Base-by-base conservation (phyloP, 2,888 invertebrate genomes). In the Polydrusus pterygomalis region DNA sequence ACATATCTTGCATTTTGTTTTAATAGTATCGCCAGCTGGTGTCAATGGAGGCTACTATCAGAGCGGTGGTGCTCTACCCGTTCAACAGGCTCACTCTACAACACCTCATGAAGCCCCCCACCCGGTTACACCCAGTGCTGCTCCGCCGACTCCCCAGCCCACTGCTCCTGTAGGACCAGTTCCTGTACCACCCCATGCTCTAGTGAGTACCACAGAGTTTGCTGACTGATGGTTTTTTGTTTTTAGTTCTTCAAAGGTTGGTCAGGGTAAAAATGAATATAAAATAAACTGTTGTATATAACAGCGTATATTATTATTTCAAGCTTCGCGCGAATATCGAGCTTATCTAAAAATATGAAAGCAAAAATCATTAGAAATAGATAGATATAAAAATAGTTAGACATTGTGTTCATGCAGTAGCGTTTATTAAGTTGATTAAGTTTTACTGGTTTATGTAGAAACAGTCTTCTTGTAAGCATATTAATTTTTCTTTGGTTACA, bases 1-100 rank as follows among this genome's bases (percentile, higher is more conserved):
- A 1, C 9, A 43, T 10, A 43, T 1, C 40, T n/a, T 62, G 8
- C 40, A 20, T 54, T 51, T 70, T 75, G 58, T 78, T 74, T 56
- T 70, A 74, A 60, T 84, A 89, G 89, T 89, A 82, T 89, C 89
- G 81, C 89, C 89, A 83, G 88, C 90, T 75, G 92, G 92, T 90
- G 92, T 91, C 89, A 90, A 94, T 90, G 92, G 92, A 87, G 92
- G 92, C 86, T 92, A 92, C 87, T 92, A 92, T 87, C 92, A 92
- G 89, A 92, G 92, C 86, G 92, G 92, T 88, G 91, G 92, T 86
- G 90, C 94, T 87, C 92, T 93, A 87, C 92, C 93, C 87, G 91
- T 92, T 86, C 96, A 96, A 90, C 95, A 95, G 89, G 96, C 95
- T 85, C 96, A 96, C 90, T 95, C 95, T 88, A 95, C 96, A 88